Percentiles rank a stretch among this genome's conserved stretches.
Conservation (phyloP, 2,113 vertebrate genomes). For the Ophiodon elongatus region DNA sequence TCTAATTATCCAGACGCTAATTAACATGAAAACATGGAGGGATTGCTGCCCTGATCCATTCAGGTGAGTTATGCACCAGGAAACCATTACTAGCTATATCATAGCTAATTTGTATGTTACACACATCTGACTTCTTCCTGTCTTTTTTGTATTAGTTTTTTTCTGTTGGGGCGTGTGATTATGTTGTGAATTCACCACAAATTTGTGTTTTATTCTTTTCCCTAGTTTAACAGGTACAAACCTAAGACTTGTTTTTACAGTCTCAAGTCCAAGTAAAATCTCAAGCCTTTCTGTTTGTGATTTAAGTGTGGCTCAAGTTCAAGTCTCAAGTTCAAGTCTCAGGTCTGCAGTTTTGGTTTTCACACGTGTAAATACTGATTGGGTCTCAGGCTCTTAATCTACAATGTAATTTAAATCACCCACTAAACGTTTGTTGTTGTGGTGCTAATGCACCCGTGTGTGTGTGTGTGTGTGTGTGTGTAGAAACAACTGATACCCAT, state of each 20-base stretch:
- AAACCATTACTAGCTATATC: background rate
- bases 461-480: background rate
- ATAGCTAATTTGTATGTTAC: background rate
- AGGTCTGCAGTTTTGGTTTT: background rate
- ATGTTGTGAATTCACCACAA: background rate
- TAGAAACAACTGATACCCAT: conserved; percentile 20
- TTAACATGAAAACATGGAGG: conserved; percentile 9
- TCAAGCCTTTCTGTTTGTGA: background rate
- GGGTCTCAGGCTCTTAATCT: background rate
- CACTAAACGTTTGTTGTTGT: background rate
- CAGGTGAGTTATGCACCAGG: background rate
- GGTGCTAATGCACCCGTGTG: background rate
- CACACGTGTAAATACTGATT: background rate
- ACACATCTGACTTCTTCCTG: background rate
- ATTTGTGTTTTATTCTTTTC: background rate
- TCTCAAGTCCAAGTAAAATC: conserved; percentile 4
- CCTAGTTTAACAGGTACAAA: background rate
- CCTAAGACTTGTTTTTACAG: background rate
- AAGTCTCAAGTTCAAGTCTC: background rate
- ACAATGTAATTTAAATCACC: background rate
- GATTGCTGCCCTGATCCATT: background rate
- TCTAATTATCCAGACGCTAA: conserved; percentile 28
- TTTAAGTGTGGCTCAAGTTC: background rate
- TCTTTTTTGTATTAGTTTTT: background rate
- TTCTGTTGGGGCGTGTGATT: background rate